Conservation (phyloP, 2,888 invertebrate genomes). For the Macropis europaea region DNA sequence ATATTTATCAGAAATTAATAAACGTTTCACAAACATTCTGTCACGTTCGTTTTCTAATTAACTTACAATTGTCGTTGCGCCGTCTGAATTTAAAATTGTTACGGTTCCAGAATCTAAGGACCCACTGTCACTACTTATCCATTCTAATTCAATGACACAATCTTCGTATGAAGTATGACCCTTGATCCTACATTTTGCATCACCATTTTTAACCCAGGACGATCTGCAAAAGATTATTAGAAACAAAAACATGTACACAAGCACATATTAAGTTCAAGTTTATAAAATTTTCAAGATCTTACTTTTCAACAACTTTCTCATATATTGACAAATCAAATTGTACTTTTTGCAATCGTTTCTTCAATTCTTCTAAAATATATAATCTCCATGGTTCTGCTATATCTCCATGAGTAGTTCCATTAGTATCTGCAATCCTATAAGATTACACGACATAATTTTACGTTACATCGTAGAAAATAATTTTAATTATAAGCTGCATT, state of each 20-base stretch:
- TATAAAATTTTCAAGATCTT: conserved; percentile 39
- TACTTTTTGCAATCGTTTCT: conserved; percentile 81
- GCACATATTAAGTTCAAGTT: neutral
- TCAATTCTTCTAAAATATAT: conserved; percentile 86
- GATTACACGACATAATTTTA: conserved; percentile 50
- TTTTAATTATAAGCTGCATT: neutral
- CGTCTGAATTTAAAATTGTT: conserved; percentile 89
- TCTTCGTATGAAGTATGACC: conserved; percentile 84
- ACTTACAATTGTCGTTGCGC: conserved; percentile 87
- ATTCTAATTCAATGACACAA: conserved; percentile 90
- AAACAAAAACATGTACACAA: neutral
- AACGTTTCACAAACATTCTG: neutral
- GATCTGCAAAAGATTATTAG: conserved; percentile 77
- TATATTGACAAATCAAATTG: conserved; percentile 83
- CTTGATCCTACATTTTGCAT: conserved; percentile 84
- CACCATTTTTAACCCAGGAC: conserved; percentile 92
- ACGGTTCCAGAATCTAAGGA: conserved; percentile 87
- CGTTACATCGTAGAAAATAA: neutral
- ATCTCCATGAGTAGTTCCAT: conserved; percentile 83
- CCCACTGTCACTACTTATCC: conserved; percentile 85
- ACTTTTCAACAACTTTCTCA: conserved; percentile 89
- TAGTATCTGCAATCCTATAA: conserved; percentile 81
- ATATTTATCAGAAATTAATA: neutral
- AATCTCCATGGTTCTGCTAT: conserved; percentile 88
- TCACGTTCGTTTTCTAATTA: conserved; percentile 12